phyloP scores from a whole-genome alignment of 2,113 vertebrate species.

The Rhizomys pruinosus region DNA sequence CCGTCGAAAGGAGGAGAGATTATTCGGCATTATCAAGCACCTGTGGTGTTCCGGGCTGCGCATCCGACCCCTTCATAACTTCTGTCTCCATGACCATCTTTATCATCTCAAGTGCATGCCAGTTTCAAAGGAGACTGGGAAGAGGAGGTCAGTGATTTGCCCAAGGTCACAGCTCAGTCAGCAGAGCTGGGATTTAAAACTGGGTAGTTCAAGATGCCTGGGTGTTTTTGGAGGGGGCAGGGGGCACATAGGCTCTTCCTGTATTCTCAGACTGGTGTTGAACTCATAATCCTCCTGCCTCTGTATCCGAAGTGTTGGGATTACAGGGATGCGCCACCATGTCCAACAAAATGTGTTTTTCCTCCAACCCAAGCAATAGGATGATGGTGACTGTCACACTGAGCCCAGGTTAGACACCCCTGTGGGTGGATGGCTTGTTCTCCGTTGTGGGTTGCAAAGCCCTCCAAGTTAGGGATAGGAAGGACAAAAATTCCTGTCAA shows the following conservation, averaged over 20 bases:
- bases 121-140: background rate
- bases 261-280: background rate
- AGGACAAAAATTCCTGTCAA: background rate
- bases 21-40: background rate
- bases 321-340: background rate
- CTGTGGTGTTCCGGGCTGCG: background rate
- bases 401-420: background rate
- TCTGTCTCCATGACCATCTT: background rate
- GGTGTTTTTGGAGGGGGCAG: background rate
- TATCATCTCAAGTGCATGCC: background rate
- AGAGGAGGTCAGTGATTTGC: background rate
- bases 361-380: background rate
- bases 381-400: background rate
- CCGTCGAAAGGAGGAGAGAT: background rate
- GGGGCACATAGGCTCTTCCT: background rate
- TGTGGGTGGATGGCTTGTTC: background rate
- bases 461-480: background rate
- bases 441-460: background rate
- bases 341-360: background rate
- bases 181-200: conserved; percentile 3
- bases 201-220: background rate
- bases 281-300: background rate
- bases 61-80: background rate
- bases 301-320: background rate
- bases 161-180: background rate